These are phyloP conservation scores for Acridotheres tristis DNA, from an alignment of 2,797 vertebrate genomes.

Conservation along the genomic window DNA sequence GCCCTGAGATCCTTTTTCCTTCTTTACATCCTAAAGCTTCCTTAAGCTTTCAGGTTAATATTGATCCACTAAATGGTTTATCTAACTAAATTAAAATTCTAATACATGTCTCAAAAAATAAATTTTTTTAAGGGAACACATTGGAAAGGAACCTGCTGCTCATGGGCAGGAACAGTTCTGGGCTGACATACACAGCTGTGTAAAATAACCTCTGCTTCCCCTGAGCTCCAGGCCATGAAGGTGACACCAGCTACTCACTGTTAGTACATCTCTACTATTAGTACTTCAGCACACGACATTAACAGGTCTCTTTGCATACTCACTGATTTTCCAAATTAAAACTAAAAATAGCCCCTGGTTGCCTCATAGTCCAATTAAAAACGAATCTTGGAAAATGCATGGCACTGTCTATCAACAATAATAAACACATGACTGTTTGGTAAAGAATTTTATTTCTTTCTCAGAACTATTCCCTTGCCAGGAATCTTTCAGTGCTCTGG, in stretches of 20 bases:
- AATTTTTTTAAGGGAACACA: neutral
- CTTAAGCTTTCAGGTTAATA: neutral
- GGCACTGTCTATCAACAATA: neutral
- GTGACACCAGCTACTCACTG: neutral
- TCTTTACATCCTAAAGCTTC: neutral
- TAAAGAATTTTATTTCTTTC: slow-evolving; percentile 6
- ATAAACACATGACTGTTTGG: neutral
- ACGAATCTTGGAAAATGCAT: neutral
- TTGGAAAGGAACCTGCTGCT: neutral
- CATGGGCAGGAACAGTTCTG: neutral
- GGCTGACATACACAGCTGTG: neutral
- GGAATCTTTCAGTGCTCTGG: neutral
- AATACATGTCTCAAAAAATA: neutral
- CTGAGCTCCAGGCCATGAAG: neutral
- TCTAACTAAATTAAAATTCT: neutral
- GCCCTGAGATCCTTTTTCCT: neutral
- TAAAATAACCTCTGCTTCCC: neutral
- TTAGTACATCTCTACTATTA: neutral
- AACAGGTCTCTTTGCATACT: neutral
- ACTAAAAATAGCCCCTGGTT: slow-evolving; percentile 16
- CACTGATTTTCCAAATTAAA: neutral
- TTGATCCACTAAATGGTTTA: neutral
- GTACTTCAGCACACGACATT: neutral
- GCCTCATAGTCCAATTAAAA: neutral
- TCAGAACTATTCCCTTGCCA: slow-evolving; percentile 2